Conservation (phyloP, 1,140 invertebrate genomes). For the Euborellia annulipes region DNA sequence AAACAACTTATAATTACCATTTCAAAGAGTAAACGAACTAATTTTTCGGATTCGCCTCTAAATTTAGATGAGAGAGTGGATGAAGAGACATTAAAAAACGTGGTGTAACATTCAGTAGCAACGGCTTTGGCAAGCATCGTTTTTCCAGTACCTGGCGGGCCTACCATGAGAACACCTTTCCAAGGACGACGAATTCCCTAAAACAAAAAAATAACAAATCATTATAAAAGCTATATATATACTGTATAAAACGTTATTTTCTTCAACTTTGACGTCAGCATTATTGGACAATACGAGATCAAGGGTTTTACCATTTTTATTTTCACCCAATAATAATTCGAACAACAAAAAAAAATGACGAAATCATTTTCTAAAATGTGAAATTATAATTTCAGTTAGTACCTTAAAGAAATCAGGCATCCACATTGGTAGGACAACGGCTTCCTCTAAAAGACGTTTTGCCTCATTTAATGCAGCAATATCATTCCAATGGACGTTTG, state of each 20-base stretch:
- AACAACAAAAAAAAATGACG: too few species aligned
- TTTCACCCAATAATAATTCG: too few species aligned
- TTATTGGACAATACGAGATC: too few species aligned
- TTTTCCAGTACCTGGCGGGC: conserved; percentile 96
- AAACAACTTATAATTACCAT: conserved; percentile 50
- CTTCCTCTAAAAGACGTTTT: conserved; percentile 89
- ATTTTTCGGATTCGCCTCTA: conserved; percentile 95
- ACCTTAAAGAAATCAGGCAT: conserved; percentile 98
- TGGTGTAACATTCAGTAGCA: conserved; percentile 97
- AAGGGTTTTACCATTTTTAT: too few species aligned
- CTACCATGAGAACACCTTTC: conserved; percentile 95
- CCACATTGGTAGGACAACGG: conserved; percentile 92
- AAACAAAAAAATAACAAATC: too few species aligned
- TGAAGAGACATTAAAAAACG: conserved; percentile 98
- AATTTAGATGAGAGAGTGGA: conserved; percentile 97
- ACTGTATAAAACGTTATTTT: too few species aligned
- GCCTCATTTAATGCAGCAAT: conserved; percentile 94
- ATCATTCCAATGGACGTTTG: conserved; percentile 93
- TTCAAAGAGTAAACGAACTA: conserved; percentile 93
- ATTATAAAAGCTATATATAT: too few species aligned
- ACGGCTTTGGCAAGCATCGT: conserved; percentile 99
- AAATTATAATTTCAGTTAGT: conserved; percentile 12
- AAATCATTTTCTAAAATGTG: not conserved
- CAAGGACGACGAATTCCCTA: conserved; percentile 80
- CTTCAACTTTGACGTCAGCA: too few species aligned